Evolutionary conservation across 2,113 vertebrate species (phyloP).

Genomic region (Bucco capensis): DNA sequence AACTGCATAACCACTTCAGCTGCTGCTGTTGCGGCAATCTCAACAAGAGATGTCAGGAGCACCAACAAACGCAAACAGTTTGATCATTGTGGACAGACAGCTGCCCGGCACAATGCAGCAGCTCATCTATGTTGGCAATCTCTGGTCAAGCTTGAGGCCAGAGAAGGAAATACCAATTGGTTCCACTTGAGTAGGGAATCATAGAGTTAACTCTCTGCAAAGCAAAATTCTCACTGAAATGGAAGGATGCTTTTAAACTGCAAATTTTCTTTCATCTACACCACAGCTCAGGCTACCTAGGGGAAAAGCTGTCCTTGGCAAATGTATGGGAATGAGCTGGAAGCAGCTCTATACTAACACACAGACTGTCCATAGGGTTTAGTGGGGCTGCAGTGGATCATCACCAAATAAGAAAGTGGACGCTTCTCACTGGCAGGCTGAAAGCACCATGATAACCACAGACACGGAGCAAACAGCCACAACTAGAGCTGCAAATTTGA

Average conservation of each 20-base stretch:
- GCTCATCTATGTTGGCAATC: neutral
- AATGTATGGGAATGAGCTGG: neutral
- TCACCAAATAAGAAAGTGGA: neutral
- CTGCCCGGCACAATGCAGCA: neutral
- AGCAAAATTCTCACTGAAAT: neutral
- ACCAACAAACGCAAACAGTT: neutral
- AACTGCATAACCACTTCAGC: neutral
- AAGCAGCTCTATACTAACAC: neutral
- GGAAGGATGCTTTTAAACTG: constrained; percentile 14
- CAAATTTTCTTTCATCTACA: constrained; percentile 3
- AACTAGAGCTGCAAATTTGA: neutral
- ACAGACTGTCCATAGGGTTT: neutral
- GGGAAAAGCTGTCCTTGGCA: neutral
- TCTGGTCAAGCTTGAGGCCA: neutral
- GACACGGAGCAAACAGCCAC: neutral
- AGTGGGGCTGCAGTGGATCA: neutral
- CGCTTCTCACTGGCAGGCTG: neutral
- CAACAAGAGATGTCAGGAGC: neutral
- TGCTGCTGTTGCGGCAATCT: neutral
- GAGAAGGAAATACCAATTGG: neutral
- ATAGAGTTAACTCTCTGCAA: neutral
- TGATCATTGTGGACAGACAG: neutral
- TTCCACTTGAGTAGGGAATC: neutral
- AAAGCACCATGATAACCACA: neutral
- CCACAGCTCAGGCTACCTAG: neutral